Evolutionary conservation across 23 tunicate genomes (phyloP), one percentile per base, ranked within the genome.

Genomic region (Styela clava): DNA sequence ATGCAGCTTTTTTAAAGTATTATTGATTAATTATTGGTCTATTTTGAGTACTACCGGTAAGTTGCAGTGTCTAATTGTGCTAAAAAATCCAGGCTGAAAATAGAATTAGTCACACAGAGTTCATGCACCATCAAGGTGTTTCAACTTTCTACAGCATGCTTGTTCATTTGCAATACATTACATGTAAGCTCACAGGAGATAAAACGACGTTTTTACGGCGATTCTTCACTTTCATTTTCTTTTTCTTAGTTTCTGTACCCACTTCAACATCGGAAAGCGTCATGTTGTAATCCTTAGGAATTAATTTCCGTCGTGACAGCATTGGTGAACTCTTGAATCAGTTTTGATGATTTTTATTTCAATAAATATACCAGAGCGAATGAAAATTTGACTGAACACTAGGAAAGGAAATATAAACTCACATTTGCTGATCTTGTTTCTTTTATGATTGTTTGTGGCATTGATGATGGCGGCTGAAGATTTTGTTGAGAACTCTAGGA

Each of bases 381-480:
- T n/a, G n/a, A 44, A 44, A 44, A 12, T 44, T 44, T 44, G 7
- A 44, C 12, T 44, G 9, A 44, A 44, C 7, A 44, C 12, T 44
- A 44, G 56, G 56, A 44, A 44, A 5, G 12, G 12, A 44, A 44
- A 44, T 12, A 44, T 44, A 44, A 18, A 71, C 77, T 71, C 77
- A 71, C 77, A 32, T 71, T 71, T 33, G 77, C 77, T 3, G 77
- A 71, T 71, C 35, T 71, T n/a, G 77, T 71, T 71, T 71, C 77
- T 30, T 35, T 5, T 21, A 71, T 27, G 7, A 3, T 27, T 65
- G 70, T 24, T 65, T 24, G 31, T 44, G 56, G 12, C 12, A 44
- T 12, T 5, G 56, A 44, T 5, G 56, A 44, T 5, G 56, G 56
- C 12, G 56, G 12, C 12, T 44, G 56, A 44, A 12, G 12, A 5